phyloP scores from a whole-genome alignment of 2,888 invertebrate genomes.

The Griposia aprilina region DNA sequence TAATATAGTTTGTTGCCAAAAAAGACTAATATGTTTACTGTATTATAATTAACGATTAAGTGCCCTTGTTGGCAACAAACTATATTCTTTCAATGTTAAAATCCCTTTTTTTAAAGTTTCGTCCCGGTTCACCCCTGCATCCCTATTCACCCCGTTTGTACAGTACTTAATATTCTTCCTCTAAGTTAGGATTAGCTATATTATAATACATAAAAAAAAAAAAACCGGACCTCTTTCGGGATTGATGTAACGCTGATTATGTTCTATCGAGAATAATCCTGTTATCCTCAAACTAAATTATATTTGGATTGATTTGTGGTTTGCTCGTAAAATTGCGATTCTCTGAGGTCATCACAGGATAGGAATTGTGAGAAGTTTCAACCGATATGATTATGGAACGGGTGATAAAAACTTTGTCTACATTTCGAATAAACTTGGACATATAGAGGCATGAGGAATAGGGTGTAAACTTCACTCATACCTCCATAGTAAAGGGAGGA shows the following conservation, averaged over 20 bases:
- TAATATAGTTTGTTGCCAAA: no score
- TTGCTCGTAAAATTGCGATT: conserved; percentile 57
- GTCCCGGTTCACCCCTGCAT: no score
- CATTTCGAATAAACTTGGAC: conserved; percentile 9
- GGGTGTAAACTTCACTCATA: no score
- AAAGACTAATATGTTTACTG: no score
- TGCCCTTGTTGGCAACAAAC: no score
- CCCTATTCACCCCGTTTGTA: no score
- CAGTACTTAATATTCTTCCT: neutral
- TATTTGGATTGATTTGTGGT: conserved; percentile 52
- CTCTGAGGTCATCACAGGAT: conserved; percentile 36
- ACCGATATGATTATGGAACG: neutral
- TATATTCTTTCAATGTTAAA: no score
- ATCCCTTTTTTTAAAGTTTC: no score
- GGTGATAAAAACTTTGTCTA: neutral
- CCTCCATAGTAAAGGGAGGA: no score
- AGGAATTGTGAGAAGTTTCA: conserved; percentile 41
- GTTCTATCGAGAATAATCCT: conserved; percentile 45
- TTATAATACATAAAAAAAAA: conserved; percentile 9
- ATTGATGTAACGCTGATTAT: conserved; percentile 51
- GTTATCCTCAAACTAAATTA: conserved; percentile 57
- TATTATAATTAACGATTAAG: no score
- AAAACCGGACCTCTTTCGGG: conserved; percentile 24
- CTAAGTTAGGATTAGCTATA: neutral
- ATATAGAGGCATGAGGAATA: no score